A percentile compares a stretch with the other conserved stretches of the same genome.
These are phyloP conservation scores for Distichodus sexfasciatus DNA, from an alignment of 2,797 vertebrate species.

Conservation along the genomic window DNA sequence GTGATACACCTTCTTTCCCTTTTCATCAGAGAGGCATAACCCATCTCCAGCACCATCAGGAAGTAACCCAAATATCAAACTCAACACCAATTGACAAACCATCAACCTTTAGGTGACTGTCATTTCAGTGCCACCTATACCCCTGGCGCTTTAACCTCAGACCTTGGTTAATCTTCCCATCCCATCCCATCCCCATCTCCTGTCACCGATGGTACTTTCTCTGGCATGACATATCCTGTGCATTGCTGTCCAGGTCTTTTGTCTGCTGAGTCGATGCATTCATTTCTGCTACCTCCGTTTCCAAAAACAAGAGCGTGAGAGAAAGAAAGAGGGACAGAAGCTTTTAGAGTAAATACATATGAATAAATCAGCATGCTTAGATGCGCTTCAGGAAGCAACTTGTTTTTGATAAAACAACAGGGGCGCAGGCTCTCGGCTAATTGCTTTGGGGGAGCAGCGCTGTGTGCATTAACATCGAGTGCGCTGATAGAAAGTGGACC, in stretches of 20 bases:
- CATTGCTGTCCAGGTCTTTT: slow-evolving; percentile 4
- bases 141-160: too few relatives aligned
- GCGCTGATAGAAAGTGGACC: slow-evolving; percentile 72
- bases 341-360: slow-evolving; percentile 70
- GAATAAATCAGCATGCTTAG: slow-evolving; percentile 76
- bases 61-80: slow-evolving; percentile 14
- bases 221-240: slow-evolving; percentile 19
- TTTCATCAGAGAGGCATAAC: not conserved
- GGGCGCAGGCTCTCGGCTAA: slow-evolving; percentile 68
- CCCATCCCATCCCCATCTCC: slow-evolving; percentile 19
- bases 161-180: too few relatives aligned
- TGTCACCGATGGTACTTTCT: not conserved
- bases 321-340: slow-evolving; percentile 18
- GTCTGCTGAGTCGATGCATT: slow-evolving; percentile 54
- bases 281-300: slow-evolving; percentile 46
- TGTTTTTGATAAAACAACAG: slow-evolving; percentile 75
- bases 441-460: slow-evolving; percentile 72
- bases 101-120: not conserved
- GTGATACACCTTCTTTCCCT: not conserved
- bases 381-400: slow-evolving; percentile 71
- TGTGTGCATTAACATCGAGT: slow-evolving; percentile 63
- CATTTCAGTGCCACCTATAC: too few relatives aligned
- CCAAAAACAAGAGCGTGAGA: too few relatives aligned
- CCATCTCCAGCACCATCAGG: not conserved
- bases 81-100: slow-evolving; percentile 12